Evolutionary conservation across 1,140 invertebrate genomes (phyloP), one percentile per base, ranked within the genome.

Genomic region (Ceratitis capitata): DNA sequence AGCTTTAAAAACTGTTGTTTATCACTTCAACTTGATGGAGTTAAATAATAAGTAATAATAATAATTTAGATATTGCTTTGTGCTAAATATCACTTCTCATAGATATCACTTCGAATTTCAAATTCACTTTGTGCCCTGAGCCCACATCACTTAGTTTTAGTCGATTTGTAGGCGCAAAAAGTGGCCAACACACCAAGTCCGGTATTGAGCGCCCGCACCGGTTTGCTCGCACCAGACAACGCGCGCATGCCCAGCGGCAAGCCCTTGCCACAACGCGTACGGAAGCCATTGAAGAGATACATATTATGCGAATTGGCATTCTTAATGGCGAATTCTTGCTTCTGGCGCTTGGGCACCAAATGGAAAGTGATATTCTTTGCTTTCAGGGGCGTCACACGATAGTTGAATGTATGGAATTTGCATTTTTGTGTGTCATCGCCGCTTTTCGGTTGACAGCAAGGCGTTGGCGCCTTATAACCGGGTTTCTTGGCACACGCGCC

Each of bases 271-370:
- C 69, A 78, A 26, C 39, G 35, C 69, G 69, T 78, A 12, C 39
- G 69, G 23, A 78, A 78, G n/a, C 69, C 69, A 78, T 78, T 78
- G 69, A 78, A 78, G 19, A 78, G 69, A 35, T 78, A 78, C 69
- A 78, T 78, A 78, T 78, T 78, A 23, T 78, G 42, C n/a, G 69
- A 26, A 12, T 47, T 78, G 19, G 69, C 69, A 45, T 78, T 78
- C 39, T 23, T n/a, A 9, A 78, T 78, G 69, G 69, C 69, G 16
- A 78, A 78, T 14, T 78, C 69, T 45, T 78, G 42, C 39, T 78
- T 78, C 39, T 42, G 7, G 4, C 69, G 39, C 39, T 78, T 78
- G 39, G 69, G 39, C 69, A 78, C 69, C 39, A 78, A 26, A 10
- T 23, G 69, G 2, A 78, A 78, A 10, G 69, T 78, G 42, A 78